A percentile compares a stretch with the other conserved stretches of the same genome.
Conservation (phyloP, 2,113 vertebrate species). For the Mastomys natalensis region DNA sequence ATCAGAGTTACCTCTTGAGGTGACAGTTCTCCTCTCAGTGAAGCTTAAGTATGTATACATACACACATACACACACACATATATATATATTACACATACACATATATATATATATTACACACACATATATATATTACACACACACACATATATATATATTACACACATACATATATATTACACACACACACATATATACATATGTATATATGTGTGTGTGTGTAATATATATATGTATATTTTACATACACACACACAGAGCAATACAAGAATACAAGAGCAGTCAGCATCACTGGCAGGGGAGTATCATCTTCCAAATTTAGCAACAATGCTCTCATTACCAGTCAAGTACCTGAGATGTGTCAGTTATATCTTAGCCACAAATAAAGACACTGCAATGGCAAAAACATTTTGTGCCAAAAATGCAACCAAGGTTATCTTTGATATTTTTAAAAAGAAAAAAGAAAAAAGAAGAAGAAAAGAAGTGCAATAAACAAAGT, state of each 20-base stretch:
- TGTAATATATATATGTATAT: too few relatives aligned
- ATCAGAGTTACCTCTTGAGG: conserved; percentile 37
- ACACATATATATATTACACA: too few relatives aligned
- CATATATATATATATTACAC: too few relatives aligned
- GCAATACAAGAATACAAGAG: not conserved
- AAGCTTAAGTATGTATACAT: not conserved
- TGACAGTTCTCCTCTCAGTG: not conserved
- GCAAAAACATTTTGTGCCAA: conserved; percentile 13
- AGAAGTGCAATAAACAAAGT: not conserved
- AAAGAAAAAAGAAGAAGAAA: not conserved
- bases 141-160: too few relatives aligned
- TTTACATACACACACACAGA: too few relatives aligned
- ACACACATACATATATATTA: too few relatives aligned
- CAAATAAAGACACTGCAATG: not conserved
- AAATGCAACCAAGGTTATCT: not conserved
- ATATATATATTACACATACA: too few relatives aligned
- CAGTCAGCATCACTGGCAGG: not conserved
- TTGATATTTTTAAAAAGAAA: not conserved
- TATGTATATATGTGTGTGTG: too few relatives aligned
- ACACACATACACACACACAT: not conserved
- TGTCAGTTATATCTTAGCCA: not conserved
- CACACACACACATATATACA: too few relatives aligned
- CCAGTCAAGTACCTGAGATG: not conserved
- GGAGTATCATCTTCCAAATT: not conserved
- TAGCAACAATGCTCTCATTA: not conserved